A percentile compares a stretch with the other conserved stretches of the same genome.
These are phyloP conservation scores for Tiaroga cobitis DNA, from an alignment of 2,797 vertebrate genomes.

Conservation along the genomic window DNA sequence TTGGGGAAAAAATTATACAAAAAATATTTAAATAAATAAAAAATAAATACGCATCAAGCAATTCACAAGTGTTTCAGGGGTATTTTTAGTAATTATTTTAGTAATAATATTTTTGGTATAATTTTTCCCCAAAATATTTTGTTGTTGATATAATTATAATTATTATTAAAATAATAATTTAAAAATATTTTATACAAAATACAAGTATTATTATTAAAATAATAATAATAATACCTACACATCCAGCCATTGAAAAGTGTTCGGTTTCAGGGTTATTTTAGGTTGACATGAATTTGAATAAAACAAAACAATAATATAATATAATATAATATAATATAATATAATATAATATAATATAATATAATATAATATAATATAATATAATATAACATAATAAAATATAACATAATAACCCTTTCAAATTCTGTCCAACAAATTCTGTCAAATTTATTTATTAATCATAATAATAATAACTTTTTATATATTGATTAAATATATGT, in stretches of 20 bases:
- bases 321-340: too few relatives aligned
- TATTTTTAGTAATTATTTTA: neutral
- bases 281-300: neutral
- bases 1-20: neutral
- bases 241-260: neutral
- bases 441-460: neutral
- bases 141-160: neutral
- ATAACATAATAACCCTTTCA: too few relatives aligned
- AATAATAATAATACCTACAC: neutral
- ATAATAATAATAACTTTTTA: neutral
- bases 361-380: neutral
- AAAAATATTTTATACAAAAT: too few relatives aligned
- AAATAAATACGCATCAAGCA: neutral
- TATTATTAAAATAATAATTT: too few relatives aligned
- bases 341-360: neutral
- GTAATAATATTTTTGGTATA: neutral
- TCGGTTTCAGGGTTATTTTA: neutral
- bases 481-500: neutral
- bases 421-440: too few relatives aligned
- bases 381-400: too few relatives aligned
- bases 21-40: neutral
- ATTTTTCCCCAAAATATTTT: neutral
- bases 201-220: neutral
- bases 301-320: neutral
- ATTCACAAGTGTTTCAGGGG: too few relatives aligned